Evolutionary conservation across 2,888 invertebrate species (phyloP).

Genomic region (Philopedon plagiatum): DNA sequence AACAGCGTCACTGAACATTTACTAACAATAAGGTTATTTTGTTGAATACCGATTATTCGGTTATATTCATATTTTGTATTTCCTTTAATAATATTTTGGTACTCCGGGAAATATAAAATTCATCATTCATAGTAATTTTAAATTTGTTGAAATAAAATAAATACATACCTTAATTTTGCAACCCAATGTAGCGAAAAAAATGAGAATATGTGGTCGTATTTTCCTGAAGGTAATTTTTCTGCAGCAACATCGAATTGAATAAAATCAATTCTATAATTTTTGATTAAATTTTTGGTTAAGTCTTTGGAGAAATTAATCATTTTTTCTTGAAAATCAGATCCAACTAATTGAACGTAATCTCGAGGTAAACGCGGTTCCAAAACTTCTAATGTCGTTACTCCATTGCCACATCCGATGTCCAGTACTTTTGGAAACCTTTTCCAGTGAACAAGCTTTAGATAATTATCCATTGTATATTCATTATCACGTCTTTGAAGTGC

Average conservation of each 20-base stretch:
- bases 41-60: too few relatives aligned
- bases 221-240: background rate
- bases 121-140: too few relatives aligned
- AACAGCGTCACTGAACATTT: too few relatives aligned
- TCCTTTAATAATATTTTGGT: too few relatives aligned
- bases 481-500: background rate
- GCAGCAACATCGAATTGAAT: background rate
- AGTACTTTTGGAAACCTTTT: slow-evolving; percentile 63
- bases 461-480: slow-evolving; percentile 1
- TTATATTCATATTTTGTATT: too few relatives aligned
- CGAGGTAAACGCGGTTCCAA: slow-evolving; percentile 75
- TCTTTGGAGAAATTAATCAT: slow-evolving; percentile 79
- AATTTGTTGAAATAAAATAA: background rate
- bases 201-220: background rate
- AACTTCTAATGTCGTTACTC: slow-evolving; percentile 76
- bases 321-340: slow-evolving; percentile 78
- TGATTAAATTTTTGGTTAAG: slow-evolving; percentile 64
- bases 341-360: slow-evolving; percentile 70
- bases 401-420: slow-evolving; percentile 84
- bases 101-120: too few relatives aligned
- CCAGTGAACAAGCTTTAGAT: slow-evolving; percentile 1
- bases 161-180: background rate
- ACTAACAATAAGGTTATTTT: too few relatives aligned
- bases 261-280: background rate
- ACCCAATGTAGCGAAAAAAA: background rate